Conservation (phyloP, 2,888 invertebrate species). For the Sinhomidia bicolor region DNA sequence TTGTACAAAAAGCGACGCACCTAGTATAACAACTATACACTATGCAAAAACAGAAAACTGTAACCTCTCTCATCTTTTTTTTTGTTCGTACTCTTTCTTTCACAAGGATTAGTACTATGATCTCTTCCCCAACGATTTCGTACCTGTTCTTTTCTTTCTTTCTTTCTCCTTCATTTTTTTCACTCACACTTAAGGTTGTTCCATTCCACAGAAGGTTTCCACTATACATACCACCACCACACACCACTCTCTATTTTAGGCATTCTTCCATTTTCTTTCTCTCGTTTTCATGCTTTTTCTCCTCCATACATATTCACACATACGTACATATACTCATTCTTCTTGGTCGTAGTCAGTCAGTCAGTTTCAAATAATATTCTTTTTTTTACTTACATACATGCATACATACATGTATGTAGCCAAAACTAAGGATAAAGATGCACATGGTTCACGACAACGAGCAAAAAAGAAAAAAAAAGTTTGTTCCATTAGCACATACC, state of each 20-base stretch:
- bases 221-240: too few relatives aligned
- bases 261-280: conserved; percentile 52
- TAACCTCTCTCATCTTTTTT: conserved; percentile 5
- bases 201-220: conserved; percentile 1
- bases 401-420: too few relatives aligned
- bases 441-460: background rate
- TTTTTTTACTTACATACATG: too few relatives aligned
- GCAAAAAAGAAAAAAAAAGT: too few relatives aligned
- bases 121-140: conserved; percentile 64
- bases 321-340: background rate
- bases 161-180: background rate
- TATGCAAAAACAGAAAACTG: too few relatives aligned
- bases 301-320: background rate
- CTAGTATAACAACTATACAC: too few relatives aligned
- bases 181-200: conserved; percentile 38
- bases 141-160: conserved; percentile 45
- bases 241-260: too few relatives aligned
- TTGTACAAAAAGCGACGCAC: too few relatives aligned
- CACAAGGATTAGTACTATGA: conserved; percentile 63
- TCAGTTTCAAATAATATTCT: conserved; percentile 29
- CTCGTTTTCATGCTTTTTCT: conserved; percentile 33
- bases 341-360: too few relatives aligned
- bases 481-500: background rate
- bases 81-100: conserved; percentile 51
- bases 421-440: too few relatives aligned